Evolutionary conservation across 1,140 invertebrate species (phyloP), one percentile per base, ranked within the genome.

Genomic region (Rhynchophorus ferrugineus): DNA sequence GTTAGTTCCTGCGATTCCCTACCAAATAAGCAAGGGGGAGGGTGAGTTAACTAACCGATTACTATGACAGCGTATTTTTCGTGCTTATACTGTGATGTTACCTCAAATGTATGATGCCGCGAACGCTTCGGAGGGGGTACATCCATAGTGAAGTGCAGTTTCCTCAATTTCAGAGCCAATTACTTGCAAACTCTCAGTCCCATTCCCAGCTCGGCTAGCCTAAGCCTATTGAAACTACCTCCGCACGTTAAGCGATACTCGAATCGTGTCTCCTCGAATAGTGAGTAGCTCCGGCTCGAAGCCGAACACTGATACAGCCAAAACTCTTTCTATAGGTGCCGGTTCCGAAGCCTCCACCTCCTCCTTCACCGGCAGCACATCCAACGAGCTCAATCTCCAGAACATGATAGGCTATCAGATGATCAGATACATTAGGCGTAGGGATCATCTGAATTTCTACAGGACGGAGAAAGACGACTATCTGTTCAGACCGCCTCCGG

Each of bases 381-480:
- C 71, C 49, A 76, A 74, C 14, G 74, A 79, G 52, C 70, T 84
- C 21, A 85, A 81, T 62, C 80, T 83, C 58, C 77, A 85, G 70
- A 84, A 87, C 67, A 76, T 87, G 54, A 73, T 85, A 33, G 90
- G 89, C 20, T 91, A 91, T 65, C 84, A 83, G n/a, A 86, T 83
- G 14, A 69, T 93, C 37, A 76, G 85, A 61, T 80, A 78, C 33
- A 70, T 91, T 18, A 55, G 60, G 34, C 47, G 52, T 17, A 57
- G 49, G 29, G 58, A 59, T 17, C 44, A 44, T 13, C 20, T 59
- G 3, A 56, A 56, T 24, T 56, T 56, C 24, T 47, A 44, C n/a
- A 49, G 48, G 7, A 46, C 34, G 0, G 54, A 58, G 33, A 38
- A 56, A 2, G 56, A 56, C 3, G 46, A 53, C 35, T 56, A 58